phyloP scores from a whole-genome alignment of 2,888 invertebrate genomes.

The Andrena hattorfiana region DNA sequence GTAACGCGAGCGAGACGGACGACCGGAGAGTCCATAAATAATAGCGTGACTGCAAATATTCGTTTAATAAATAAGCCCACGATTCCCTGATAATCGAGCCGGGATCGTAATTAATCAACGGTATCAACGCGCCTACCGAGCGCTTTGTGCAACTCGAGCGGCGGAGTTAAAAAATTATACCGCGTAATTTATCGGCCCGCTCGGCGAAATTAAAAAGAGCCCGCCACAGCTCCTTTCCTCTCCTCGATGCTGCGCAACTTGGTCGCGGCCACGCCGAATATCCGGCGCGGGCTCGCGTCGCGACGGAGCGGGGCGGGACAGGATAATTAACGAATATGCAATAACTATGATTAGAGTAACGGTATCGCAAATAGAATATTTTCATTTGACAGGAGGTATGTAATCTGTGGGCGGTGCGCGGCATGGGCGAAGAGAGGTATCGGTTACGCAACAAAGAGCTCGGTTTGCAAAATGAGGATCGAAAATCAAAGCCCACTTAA shows the following conservation, averaged over 20 bases:
- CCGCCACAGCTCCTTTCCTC: neutral
- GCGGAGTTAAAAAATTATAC: conserved; percentile 36
- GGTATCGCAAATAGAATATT: conserved; percentile 74
- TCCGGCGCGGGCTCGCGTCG: conserved; percentile 17
- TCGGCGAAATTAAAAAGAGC: conserved; percentile 11
- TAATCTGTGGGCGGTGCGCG: conserved; percentile 55
- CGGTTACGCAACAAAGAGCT: conserved; percentile 71
- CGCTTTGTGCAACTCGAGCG: conserved; percentile 22
- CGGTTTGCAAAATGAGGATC: conserved; percentile 74
- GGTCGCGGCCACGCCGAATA: conserved; percentile 6
- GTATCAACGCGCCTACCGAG: conserved; percentile 46
- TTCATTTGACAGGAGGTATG: conserved; percentile 72
- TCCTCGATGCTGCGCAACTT: neutral
- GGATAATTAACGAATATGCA: conserved; percentile 71
- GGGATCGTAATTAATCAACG: conserved; percentile 60
- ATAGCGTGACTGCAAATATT: conserved; percentile 57
- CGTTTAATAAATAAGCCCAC: conserved; percentile 60
- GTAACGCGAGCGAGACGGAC: neutral
- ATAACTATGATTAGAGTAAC: conserved; percentile 73
- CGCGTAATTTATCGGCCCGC: conserved; percentile 44
- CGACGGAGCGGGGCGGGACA: conserved; percentile 10
- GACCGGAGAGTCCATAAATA: conserved; percentile 46
- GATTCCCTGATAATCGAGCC: conserved; percentile 50
- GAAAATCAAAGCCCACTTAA: conserved; percentile 78
- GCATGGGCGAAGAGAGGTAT: neutral